These are phyloP conservation scores for Tyrannus savana DNA, from an alignment of 2,113 vertebrate species.

Conservation along the genomic window DNA sequence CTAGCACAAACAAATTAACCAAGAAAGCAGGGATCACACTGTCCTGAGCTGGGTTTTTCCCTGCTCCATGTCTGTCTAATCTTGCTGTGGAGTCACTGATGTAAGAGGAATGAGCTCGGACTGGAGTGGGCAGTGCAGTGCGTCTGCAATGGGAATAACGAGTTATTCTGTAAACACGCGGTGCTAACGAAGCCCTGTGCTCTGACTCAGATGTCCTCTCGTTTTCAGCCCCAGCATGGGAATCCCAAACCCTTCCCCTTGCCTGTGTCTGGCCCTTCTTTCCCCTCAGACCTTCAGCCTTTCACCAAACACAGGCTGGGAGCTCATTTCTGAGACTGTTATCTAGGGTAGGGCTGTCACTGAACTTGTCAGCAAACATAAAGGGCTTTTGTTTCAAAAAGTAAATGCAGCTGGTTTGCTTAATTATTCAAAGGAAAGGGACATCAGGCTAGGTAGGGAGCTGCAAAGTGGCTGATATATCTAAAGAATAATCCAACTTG, in stretches of 20 bases:
- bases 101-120: not conserved
- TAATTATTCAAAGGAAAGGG: not conserved
- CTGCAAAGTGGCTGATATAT: not conserved
- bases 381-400: constrained; percentile 6
- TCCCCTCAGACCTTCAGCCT: not conserved
- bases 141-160: not conserved
- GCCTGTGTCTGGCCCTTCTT: not conserved
- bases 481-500: not conserved
- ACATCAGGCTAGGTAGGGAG: not conserved
- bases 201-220: not conserved
- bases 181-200: not conserved
- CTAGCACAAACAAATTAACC: not conserved
- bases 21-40: fast-evolving
- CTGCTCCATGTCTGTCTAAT: not conserved
- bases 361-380: not conserved
- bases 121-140: not conserved
- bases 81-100: not conserved
- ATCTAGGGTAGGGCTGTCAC: not conserved
- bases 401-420: not conserved
- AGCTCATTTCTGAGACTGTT: not conserved
- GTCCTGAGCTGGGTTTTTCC: not conserved
- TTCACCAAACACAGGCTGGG: not conserved
- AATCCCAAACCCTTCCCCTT: not conserved
- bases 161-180: not conserved
- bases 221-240: not conserved